Conservation (phyloP, 1,140 invertebrate species). For the Drosophila nebulosa region DNA sequence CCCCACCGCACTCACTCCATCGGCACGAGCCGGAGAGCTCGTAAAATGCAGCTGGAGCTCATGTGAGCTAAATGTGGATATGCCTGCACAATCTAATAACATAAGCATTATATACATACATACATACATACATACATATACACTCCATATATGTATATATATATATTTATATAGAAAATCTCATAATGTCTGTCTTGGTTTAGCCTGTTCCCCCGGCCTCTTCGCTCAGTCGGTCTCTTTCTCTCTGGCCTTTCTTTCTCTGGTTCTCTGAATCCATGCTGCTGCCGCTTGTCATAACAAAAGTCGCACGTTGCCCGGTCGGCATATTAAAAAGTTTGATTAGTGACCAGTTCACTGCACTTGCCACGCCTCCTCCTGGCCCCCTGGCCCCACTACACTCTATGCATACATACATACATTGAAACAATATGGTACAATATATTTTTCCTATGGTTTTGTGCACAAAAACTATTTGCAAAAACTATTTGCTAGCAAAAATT, state of each 20-base stretch:
- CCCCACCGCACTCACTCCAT: not conserved
- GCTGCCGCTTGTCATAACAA: conserved; percentile 51
- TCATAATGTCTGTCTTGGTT: conserved; percentile 24
- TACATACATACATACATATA: conserved; percentile 26
- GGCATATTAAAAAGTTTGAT: conserved; percentile 78
- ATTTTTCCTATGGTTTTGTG: conserved; percentile 20
- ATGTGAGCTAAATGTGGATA: conserved; percentile 49
- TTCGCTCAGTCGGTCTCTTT: too few relatives aligned
- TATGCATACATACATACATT: not conserved
- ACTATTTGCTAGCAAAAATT: conserved; percentile 55
- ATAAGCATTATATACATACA: conserved; percentile 6
- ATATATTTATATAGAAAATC: conserved; percentile 33
- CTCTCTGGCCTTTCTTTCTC: not conserved
- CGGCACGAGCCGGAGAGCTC: conserved; percentile 21
- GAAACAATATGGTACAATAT: conserved; percentile 17
- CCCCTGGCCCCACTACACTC: not conserved
- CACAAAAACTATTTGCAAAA: conserved; percentile 56
- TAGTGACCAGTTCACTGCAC: conserved; percentile 62
- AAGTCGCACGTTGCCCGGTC: conserved; percentile 66
- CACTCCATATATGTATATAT: conserved; percentile 14
- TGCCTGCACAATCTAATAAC: conserved; percentile 42
- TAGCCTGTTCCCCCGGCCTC: not conserved
- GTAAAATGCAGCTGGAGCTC: conserved; percentile 62
- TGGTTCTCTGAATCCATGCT: not conserved
- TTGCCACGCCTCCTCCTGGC: conserved; percentile 7